Evolutionary conservation across 2,888 invertebrate genomes (phyloP), one percentile per base, ranked within the genome.

Genomic region (Pterostichus madidus): DNA sequence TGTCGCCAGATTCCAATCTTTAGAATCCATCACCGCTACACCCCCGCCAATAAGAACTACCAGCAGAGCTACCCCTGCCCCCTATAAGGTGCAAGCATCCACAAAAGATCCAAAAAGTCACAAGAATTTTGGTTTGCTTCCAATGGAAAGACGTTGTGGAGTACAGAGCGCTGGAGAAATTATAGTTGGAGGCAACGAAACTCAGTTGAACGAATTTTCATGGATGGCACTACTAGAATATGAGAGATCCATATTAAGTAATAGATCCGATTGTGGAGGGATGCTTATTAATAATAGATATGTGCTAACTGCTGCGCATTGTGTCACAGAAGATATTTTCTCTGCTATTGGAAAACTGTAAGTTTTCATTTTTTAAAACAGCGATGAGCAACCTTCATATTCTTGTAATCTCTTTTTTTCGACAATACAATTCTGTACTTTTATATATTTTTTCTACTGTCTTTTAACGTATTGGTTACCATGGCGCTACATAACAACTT

Each of bases 171-270:
- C 8, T 5, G 10, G 39, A 80, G 13, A 46, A 35, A 80, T 53
- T 80, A 53, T 52, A 52, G 52, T 53, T 35, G 80, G 53, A 35
- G 80, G 80, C 7, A 52, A 15, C 31, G 81, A 56, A 31, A 56
- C 81, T 15, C 0, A 82, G n/a, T 86, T 93, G 5, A 93, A 93
- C 83, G 93, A 93, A 86, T 93, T 92, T 87, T 93, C 93, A 0
- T 93, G 93, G 93, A 91, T 93, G 91, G 91, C 92, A 0, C 85
- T 93, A 24, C 84, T 93, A 76, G 92, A 93, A 76, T 93, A 93
- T 85, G 89, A 56, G 39, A 56, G 44, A 31, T 17, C 64, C 31
- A 46, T 49, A 64, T 10, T 44, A 91, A 91, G 84, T 88, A 93
- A 92, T 87, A 89, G 90, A 88, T 46, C 6, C n/a, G 0, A 17